These are phyloP conservation scores for Steinernema feltiae DNA, from an alignment of 1,140 invertebrate species.

Conservation along the genomic window DNA sequence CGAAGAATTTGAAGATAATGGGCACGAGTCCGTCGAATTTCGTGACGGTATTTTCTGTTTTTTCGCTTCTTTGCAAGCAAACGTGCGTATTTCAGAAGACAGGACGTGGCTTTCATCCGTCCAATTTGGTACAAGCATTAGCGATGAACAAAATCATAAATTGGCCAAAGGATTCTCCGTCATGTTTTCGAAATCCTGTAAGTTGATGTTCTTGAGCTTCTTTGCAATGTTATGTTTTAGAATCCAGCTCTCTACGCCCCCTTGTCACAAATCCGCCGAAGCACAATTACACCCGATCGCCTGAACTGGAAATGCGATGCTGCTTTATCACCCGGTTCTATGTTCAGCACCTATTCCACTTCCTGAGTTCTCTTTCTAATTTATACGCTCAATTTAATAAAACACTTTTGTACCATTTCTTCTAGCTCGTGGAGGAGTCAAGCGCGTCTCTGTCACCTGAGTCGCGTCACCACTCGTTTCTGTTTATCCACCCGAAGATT, in stretches of 20 bases:
- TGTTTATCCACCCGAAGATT: slow-evolving; percentile 67
- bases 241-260: neutral
- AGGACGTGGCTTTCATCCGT: neutral
- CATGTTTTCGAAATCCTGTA: neutral
- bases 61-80: neutral
- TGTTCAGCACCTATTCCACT: neutral
- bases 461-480: slow-evolving; percentile 13
- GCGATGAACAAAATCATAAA: neutral
- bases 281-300: neutral
- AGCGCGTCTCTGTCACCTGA: neutral
- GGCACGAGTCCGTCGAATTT: neutral
- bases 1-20: neutral
- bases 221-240: neutral
- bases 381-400: no score
- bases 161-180: neutral
- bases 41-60: neutral
- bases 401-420: no score
- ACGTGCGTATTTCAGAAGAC: no score
- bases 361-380: no score
- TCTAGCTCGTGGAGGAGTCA: neutral
- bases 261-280: neutral
- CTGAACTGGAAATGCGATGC: neutral
- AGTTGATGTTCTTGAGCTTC: neutral
- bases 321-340: neutral
- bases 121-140: neutral